Conservation (phyloP, 1,140 invertebrate genomes). For the Diorhabda sublineata region DNA sequence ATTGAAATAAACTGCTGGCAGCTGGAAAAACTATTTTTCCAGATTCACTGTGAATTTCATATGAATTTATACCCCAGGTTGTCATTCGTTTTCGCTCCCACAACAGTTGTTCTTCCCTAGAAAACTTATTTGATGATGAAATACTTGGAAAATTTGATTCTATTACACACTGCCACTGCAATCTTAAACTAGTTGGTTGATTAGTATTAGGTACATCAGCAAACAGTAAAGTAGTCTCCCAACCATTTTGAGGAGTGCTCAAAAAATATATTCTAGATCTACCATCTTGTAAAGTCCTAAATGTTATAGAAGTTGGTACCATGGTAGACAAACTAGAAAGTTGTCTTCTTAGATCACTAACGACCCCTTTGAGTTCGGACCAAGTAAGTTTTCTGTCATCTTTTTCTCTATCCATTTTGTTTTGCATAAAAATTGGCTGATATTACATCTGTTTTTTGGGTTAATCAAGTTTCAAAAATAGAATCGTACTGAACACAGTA, state of each 20-base stretch:
- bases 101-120: slow-evolving; percentile 83
- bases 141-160: slow-evolving; percentile 68
- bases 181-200: slow-evolving; percentile 48
- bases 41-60: slow-evolving; percentile 75
- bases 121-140: slow-evolving; percentile 55
- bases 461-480: slow-evolving; percentile 20
- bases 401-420: slow-evolving; percentile 25
- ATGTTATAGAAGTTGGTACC: slow-evolving; percentile 74
- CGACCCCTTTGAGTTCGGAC: slow-evolving; percentile 74
- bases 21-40: slow-evolving; percentile 89
- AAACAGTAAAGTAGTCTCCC: slow-evolving; percentile 85
- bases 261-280: slow-evolving; percentile 85
- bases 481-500: slow-evolving; percentile 5
- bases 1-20: slow-evolving; percentile 77
- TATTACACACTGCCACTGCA: slow-evolving; percentile 69
- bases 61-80: slow-evolving; percentile 91
- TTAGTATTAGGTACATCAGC: slow-evolving; percentile 67
- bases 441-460: slow-evolving; percentile 28
- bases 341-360: slow-evolving; percentile 76
- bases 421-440: background rate
- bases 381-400: slow-evolving; percentile 54
- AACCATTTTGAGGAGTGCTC: slow-evolving; percentile 74
- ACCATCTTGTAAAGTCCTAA: slow-evolving; percentile 71
- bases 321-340: slow-evolving; percentile 70
- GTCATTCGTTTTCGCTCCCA: slow-evolving; percentile 86